Evolutionary conservation across 2,797 vertebrate species (phyloP), one percentile per base, ranked within the genome.

Genomic region (Sphenodon punctatus): DNA sequence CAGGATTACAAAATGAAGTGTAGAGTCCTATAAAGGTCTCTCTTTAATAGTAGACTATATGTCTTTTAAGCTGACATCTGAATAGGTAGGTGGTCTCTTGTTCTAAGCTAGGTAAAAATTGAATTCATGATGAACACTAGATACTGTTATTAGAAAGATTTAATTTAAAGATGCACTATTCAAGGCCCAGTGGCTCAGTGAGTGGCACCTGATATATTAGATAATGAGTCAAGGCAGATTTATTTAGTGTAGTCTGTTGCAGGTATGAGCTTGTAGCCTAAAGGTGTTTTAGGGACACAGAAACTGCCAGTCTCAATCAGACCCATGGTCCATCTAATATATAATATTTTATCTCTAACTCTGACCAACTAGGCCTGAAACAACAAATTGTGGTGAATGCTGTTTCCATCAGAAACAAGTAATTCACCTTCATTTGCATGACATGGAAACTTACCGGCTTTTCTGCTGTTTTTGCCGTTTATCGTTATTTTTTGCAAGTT

Each of bases 131-230:
- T 75, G 70, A 79, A 56, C 2, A n/a, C 6, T 73, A 60, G 49
- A 23, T 34, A 82, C 25, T 22, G 76, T 41, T 82, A 64, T n/a
- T 83, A n/a, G 51, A 20, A 12, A 23, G 60, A 23, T 91, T 92
- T 91, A 94, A 92, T 85, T 90, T 84, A 92, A 89, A 88, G 84
- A 88, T 59, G 48, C 69, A 92, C 85, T 89, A 88, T 87, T 87
- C 19, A 22, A 65, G 30, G 30, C 19, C 10, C 45, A 36, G 61
- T 80, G 36, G 80, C 43, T 75, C 12, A 70, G 30, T 71, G 79
- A 61, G 46, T 22, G 41, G 41, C 36, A n/a, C 27, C 55, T 78
- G 5, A 46, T 53, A 51, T 0, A n/a, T n/a, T n/a, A n/a, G 46
- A 4, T 0, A 41, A 45, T 48, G 14, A 32, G 34, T 0, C 15